Evolutionary conservation across 2,888 invertebrate species (phyloP).

Genomic region (Leuctra nigra): DNA sequence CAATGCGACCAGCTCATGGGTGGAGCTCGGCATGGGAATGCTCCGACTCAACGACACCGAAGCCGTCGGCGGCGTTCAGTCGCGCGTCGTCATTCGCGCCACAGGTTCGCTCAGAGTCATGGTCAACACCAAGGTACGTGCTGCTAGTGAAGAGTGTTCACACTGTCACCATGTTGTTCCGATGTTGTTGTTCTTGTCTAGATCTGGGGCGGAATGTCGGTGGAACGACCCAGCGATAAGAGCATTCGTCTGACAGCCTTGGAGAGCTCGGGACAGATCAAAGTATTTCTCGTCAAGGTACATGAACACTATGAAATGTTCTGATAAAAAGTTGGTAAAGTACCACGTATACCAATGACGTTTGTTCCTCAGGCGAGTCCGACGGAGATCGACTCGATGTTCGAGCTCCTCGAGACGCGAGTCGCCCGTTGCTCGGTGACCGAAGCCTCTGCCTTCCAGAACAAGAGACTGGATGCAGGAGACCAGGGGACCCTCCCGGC

Average conservation of each 20-base stretch:
- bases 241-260: constrained; percentile 83
- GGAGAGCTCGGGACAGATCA: constrained; percentile 73
- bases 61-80: constrained; percentile 48
- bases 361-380: constrained; percentile 54
- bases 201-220: constrained; percentile 89
- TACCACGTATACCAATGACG: no score
- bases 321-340: no score
- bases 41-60: constrained; percentile 75
- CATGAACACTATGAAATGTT: no score
- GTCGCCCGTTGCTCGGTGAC: constrained; percentile 34
- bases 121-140: constrained; percentile 77
- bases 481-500: no score
- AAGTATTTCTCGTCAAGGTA: constrained; percentile 81
- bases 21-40: constrained; percentile 85
- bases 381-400: constrained; percentile 60
- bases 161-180: constrained; percentile 19
- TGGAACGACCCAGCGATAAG: constrained; percentile 79
- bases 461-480: not conserved
- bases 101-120: constrained; percentile 84
- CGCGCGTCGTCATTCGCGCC: constrained; percentile 80
- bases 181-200: no score
- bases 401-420: constrained; percentile 54
- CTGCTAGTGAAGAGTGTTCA: no score
- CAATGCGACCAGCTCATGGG: constrained; percentile 58
- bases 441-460: constrained; percentile 1